Evolutionary conservation across 1,140 invertebrate genomes (phyloP).

Genomic region (Parasteatoda tepidariorum): DNA sequence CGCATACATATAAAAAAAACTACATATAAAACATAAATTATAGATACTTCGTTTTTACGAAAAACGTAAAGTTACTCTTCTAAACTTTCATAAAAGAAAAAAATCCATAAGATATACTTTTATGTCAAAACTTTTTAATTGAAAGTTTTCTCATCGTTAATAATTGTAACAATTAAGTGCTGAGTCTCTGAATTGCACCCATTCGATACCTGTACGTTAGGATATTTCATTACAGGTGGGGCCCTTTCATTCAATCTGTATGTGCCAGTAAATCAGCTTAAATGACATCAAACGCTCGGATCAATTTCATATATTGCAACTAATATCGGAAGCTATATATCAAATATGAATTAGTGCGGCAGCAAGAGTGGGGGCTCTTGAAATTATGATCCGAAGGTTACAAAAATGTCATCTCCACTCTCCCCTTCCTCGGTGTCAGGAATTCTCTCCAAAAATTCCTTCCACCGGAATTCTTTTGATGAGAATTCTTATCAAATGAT

Average conservation of each 20-base stretch:
- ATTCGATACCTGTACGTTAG: not conserved
- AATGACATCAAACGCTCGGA: slow-evolving; percentile 29
- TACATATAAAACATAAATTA: no score
- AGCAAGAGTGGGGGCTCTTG: not conserved
- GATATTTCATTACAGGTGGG: not conserved
- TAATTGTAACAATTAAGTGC: no score
- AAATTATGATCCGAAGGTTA: slow-evolving; percentile 28
- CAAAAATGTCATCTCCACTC: slow-evolving; percentile 12
- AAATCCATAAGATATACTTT: no score
- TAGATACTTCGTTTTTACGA: no score
- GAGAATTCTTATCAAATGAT: no score
- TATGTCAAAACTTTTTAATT: no score
- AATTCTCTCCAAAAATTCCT: slow-evolving; percentile 4
- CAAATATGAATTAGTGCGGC: slow-evolving; percentile 55
- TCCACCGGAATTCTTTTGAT: not conserved
- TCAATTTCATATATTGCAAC: slow-evolving; percentile 35
- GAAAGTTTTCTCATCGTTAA: no score
- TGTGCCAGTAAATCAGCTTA: slow-evolving; percentile 30
- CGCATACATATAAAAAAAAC: no score
- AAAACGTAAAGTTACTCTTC: no score
- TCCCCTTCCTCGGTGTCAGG: not conserved
- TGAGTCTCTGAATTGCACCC: no score
- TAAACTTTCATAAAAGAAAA: no score
- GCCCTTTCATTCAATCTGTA: slow-evolving; percentile 12
- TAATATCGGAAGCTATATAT: slow-evolving; percentile 20